Evolutionary conservation across 2,797 vertebrate species (phyloP), one percentile per base, ranked within the genome.

Genomic region (Pogonophryne albipinna): DNA sequence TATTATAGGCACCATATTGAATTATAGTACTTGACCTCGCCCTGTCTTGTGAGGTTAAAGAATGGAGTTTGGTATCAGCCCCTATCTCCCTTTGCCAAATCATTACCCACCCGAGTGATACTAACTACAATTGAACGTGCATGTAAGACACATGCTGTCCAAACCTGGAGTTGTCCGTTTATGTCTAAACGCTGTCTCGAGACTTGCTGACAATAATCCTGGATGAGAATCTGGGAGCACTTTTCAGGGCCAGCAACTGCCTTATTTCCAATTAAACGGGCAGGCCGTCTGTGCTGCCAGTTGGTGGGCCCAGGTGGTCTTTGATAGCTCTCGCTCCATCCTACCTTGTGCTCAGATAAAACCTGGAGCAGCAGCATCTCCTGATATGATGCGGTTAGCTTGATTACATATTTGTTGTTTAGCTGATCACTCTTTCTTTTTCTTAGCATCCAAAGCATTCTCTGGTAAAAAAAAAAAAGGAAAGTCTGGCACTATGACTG

Each of bases 241-340:
- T 61, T 68, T 80, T 79, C 79, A 74, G 78, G 74, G 85, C 86
- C 86, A 90, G 92, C 91, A 88, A 71, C 41, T n/a, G 79, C 79
- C 78, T 85, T 63, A 73, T 84, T 88, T 92, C 92, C 92, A 93
- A 93, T 93, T 91, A 89, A 80, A 86, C 72, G 73, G 91, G 92
- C 91, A 88, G 79, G 80, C 82, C 55, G 83, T 87, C 91, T 89
- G 86, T 82, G 63, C 80, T 66, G 71, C 85, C 84, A 80, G 85
- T 90, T 83, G 85, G 79, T 72, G 66, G 77, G 76, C 85, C 78
- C 90, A 90, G 91, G 89, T 92, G 87, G 83, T 87, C 85, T 91
- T 87, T 87, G 82, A 90, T 91, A 85, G 66, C 63, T 77, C 56
- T 87, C 34, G 52, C 82, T 85, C 71, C 47, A 19, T 62, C 66